phyloP scores from a whole-genome alignment of 2,888 invertebrate species.

The Phalera bucephala region DNA sequence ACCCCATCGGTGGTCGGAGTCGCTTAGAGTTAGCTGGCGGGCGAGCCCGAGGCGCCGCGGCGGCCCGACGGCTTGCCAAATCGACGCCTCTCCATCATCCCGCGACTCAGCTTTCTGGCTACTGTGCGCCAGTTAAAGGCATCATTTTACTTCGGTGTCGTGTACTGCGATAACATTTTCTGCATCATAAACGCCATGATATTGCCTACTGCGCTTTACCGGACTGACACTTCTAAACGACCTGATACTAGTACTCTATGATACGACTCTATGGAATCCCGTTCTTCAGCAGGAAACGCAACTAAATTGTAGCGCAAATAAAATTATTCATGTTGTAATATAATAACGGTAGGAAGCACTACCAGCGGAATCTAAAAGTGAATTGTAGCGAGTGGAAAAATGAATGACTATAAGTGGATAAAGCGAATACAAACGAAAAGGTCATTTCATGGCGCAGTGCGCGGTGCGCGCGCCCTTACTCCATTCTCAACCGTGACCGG shows the following conservation, averaged over 20 bases:
- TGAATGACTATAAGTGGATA: constrained; percentile 81
- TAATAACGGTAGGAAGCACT: constrained; percentile 59
- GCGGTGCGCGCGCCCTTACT: constrained; percentile 53
- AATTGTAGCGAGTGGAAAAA: constrained; percentile 80
- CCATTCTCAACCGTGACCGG: constrained; percentile 46
- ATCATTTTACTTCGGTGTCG: constrained; percentile 53
- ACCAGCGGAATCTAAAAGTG: constrained; percentile 77
- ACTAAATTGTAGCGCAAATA: constrained; percentile 7
- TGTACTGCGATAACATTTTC: constrained; percentile 65
- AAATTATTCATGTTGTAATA: constrained; percentile 49
- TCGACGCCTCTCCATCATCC: constrained; percentile 65
- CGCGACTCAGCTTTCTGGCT: constrained; percentile 66
- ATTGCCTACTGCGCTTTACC: constrained; percentile 13
- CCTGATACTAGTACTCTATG: neutral
- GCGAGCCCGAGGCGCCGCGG: constrained; percentile 60
- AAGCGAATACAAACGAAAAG: constrained; percentile 81
- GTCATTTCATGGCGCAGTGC: constrained; percentile 79
- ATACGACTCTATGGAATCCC: neutral
- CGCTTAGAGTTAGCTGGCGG: constrained; percentile 54
- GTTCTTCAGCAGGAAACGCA: neutral
- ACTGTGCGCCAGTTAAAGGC: constrained; percentile 58
- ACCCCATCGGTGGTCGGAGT: constrained; percentile 58
- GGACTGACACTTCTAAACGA: constrained; percentile 13
- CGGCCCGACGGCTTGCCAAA: constrained; percentile 69
- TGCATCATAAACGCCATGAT: constrained; percentile 54